Evolutionary conservation across 2,888 invertebrate genomes (phyloP), one percentile per base, ranked within the genome.

Genomic region (Suillia variegata): DNA sequence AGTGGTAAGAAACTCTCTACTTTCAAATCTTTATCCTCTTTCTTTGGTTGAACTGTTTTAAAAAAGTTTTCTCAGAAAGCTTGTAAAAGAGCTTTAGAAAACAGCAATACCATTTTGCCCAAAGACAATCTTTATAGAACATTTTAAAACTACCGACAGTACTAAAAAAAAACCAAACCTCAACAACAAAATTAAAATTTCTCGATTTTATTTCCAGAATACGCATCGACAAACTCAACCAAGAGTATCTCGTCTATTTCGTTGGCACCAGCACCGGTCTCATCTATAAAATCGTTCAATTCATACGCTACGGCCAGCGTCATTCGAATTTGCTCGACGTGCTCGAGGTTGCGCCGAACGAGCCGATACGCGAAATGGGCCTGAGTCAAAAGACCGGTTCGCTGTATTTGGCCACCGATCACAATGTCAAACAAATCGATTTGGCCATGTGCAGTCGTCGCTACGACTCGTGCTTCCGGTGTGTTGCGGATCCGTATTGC

Each of bases 401-500:
- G 0, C 85, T 96, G 18, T 96, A 94, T 82, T 91, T 96, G 15
- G 92, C 94, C 0, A 94, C 94, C 4, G 96, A 96, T 80, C 88
- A 89, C 71, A 87, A 92, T 68, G 91, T 96, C 54, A 88, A 94
- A 62, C 96, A 96, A 83, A 89, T 96, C 67, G 92, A 94, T 75
- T 83, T 96, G 68, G 92, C 94, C 62, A 89, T 96, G 87, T 96
- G 96, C 80, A 90, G 91, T 60, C 87, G 92, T 49, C 88, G 95
- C 68, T 96, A 96, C 83, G 93, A 94, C 83, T 94, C 93, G 74
- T 97, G 96, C 79, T 87, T 94, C 70, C 86, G 94, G 55, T 97
- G 97, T 83, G 93, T 96, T 12, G 89, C 93, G 73, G 97, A 97
- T 84, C 97, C 97, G 0, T 96, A 97, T 81, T 97, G 97, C 78